phyloP scores from a whole-genome alignment of 2,797 vertebrate genomes.

The Parotocinclus haroldoi region DNA sequence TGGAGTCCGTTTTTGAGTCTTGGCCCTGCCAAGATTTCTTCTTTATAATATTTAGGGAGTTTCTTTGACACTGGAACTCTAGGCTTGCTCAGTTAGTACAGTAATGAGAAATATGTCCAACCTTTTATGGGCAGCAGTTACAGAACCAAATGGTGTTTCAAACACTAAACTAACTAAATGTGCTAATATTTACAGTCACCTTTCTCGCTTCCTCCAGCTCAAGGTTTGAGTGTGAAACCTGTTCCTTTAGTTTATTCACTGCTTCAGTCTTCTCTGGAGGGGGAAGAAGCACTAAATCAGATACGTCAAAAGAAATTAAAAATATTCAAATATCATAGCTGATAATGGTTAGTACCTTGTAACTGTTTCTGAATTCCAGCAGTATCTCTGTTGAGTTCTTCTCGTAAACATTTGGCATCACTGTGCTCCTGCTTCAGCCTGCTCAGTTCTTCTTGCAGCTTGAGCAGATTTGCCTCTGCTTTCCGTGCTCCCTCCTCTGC shows the following conservation, averaged over 20 bases:
- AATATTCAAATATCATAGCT: background rate
- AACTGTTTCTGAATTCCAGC: slow-evolving; percentile 57
- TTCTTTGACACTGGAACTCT: too few species aligned
- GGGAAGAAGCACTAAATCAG: slow-evolving; percentile 25
- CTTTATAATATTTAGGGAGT: too few species aligned
- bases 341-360: slow-evolving; percentile 55
- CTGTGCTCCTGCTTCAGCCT: slow-evolving; percentile 67
- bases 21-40: too few species aligned
- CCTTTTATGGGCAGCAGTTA: background rate
- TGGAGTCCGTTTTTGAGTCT: too few species aligned
- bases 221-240: slow-evolving; percentile 51
- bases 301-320: background rate
- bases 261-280: slow-evolving; percentile 67
- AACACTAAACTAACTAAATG: background rate
- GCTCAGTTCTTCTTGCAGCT: slow-evolving; percentile 58
- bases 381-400: slow-evolving; percentile 56
- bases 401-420: slow-evolving; percentile 52
- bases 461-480: slow-evolving; percentile 53
- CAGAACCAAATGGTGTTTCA: background rate
- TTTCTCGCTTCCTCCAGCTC: slow-evolving; percentile 55
- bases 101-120: too few species aligned
- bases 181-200: slow-evolving; percentile 54
- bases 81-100: too few species aligned
- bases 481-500: slow-evolving; percentile 60
- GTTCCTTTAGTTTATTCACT: slow-evolving; percentile 60